Conservation (phyloP, 2,113 vertebrate species). For the Butorides virescens region DNA sequence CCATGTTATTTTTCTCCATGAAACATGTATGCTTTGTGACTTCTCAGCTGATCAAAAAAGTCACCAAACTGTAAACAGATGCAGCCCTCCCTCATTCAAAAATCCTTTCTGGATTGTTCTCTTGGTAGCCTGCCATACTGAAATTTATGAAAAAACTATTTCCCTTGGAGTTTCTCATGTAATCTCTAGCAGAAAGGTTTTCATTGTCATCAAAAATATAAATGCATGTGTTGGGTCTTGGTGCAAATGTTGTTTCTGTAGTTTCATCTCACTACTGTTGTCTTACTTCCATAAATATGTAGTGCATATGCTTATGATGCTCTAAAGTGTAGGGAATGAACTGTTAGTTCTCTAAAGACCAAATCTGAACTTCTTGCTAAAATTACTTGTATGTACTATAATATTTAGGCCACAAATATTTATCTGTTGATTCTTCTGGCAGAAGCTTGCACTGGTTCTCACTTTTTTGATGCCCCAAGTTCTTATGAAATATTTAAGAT, state of each 20-base stretch:
- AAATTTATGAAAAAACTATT: not conserved
- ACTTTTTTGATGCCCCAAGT: not conserved
- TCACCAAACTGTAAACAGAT: not conserved
- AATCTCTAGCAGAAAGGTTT: not conserved
- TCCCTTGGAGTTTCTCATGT: not conserved
- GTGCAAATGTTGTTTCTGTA: not conserved
- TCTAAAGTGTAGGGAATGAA: not conserved
- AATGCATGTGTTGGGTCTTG: not conserved
- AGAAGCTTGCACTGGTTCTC: not conserved
- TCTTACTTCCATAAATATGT: not conserved
- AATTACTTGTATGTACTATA: not conserved
- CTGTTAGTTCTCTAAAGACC: not conserved
- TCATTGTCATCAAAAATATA: not conserved
- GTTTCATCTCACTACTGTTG: not conserved
- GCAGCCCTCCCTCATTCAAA: not conserved
- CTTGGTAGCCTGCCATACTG: not conserved
- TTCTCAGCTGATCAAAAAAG: not conserved
- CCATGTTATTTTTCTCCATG: not conserved
- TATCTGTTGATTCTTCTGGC: not conserved
- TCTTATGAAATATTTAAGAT: not conserved
- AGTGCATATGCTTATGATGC: not conserved
- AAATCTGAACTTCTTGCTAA: not conserved
- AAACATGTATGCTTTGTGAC: not conserved
- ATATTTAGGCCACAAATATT: not conserved
- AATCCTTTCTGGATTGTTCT: not conserved